Evolutionary conservation across 2,888 invertebrate species (phyloP).

Genomic region (Lithophane ornitopus): DNA sequence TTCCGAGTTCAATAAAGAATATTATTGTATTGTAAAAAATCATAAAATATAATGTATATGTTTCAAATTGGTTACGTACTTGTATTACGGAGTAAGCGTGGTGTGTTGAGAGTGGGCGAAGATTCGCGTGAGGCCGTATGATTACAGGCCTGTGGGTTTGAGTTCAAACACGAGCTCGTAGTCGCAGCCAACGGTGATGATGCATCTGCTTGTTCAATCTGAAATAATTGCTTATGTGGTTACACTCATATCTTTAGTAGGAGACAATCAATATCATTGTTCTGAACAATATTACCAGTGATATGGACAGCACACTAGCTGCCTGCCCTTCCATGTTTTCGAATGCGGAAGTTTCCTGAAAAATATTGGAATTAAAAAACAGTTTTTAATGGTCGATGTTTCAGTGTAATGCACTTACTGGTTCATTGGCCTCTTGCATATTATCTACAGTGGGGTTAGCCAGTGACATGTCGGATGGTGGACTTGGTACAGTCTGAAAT

Average conservation of each 20-base stretch:
- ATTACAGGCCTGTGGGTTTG: background rate
- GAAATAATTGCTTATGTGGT: conserved; percentile 3
- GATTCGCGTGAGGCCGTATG: background rate
- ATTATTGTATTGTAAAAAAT: background rate
- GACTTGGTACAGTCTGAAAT: conserved; percentile 3
- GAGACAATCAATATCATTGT: background rate
- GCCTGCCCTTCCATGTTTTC: conserved; percentile 11
- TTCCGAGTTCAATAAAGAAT: background rate
- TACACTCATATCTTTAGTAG: background rate
- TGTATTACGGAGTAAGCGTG: background rate
- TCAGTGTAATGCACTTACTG: background rate
- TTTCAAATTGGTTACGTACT: conserved; percentile 2
- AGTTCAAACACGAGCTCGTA: background rate
- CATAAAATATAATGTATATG: background rate
- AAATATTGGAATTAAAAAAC: background rate
- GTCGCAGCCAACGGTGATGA: background rate
- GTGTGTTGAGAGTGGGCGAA: background rate
- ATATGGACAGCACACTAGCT: conserved; percentile 9
- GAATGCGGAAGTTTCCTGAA: background rate
- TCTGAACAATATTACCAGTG: conserved; percentile 13
- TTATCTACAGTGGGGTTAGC: background rate
- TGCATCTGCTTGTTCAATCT: conserved; percentile 1
- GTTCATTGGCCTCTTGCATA: background rate
- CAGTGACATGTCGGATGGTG: background rate
- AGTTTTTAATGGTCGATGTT: background rate